A percentile compares a stretch with the other conserved stretches of the same genome.
phyloP scores from a whole-genome alignment of 2,113 vertebrate genomes.

The Eurypyga helias region DNA sequence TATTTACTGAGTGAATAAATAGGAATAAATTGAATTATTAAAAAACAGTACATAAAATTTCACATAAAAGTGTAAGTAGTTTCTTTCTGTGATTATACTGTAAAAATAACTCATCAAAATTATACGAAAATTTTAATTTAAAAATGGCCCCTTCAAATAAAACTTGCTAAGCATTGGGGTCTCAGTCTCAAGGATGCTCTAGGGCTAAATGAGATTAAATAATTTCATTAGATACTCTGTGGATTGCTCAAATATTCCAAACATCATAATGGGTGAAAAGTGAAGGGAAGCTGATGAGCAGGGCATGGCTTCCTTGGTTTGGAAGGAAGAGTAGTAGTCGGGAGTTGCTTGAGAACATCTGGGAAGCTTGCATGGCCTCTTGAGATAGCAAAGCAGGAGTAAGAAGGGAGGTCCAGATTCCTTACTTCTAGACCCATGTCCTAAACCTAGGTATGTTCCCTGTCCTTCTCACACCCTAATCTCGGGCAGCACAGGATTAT shows the following conservation, averaged over 20 bases:
- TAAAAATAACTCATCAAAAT: constrained; percentile 10
- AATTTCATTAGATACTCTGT: neutral
- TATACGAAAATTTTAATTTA: neutral
- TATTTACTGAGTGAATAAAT: neutral
- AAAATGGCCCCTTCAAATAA: neutral
- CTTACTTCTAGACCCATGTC: neutral
- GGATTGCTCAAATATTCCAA: neutral
- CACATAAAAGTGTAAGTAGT: neutral
- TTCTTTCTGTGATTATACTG: neutral
- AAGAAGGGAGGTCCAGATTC: neutral
- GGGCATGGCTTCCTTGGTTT: neutral
- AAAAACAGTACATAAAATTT: neutral
- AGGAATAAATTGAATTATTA: neutral
- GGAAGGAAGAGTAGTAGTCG: neutral
- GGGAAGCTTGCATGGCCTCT: neutral
- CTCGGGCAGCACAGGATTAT: neutral
- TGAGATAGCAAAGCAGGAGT: neutral
- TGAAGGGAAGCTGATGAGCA: neutral
- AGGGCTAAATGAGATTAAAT: neutral
- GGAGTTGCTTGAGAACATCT: neutral
- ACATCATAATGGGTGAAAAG: neutral
- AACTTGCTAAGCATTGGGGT: neutral
- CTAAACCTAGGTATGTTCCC: neutral
- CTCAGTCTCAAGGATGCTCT: neutral
- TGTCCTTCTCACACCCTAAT: neutral